A percentile compares a stretch with the other conserved stretches of the same genome.
phyloP scores from a whole-genome alignment of 2,797 vertebrate genomes.

The Carduelis carduelis region DNA sequence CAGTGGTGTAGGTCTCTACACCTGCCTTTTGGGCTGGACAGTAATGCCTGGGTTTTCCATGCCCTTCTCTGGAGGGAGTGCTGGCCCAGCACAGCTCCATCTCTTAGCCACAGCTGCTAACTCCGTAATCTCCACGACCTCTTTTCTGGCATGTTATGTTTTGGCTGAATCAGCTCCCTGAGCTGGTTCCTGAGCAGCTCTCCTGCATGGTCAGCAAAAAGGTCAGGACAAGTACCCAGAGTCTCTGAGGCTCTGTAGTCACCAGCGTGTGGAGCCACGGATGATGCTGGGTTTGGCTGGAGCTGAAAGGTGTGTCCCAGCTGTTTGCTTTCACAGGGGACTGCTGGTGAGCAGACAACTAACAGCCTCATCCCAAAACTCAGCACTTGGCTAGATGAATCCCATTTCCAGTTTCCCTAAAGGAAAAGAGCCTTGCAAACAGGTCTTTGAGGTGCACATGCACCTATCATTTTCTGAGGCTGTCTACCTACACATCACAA shows the following conservation, averaged over 20 bases:
- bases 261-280: fast-evolving
- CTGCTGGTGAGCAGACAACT: not conserved
- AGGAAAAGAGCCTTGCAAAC: not conserved
- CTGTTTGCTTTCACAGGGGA: not conserved
- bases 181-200: not conserved
- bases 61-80: not conserved
- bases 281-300: not conserved
- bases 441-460: not conserved
- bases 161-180: not conserved
- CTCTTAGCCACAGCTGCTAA: not conserved
- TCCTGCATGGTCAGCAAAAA: not conserved
- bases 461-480: not conserved
- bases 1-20: not conserved
- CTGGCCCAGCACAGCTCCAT: not conserved
- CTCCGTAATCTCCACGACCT: not conserved
- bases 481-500: not conserved
- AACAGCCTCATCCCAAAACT: not conserved
- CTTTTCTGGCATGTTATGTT: not conserved
- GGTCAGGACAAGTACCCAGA: not conserved
- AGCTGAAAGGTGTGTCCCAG: not conserved
- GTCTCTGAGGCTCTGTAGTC: not conserved
- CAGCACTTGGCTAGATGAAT: not conserved
- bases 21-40: not conserved
- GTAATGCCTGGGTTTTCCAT: not conserved
- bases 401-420: not conserved